Conservation (phyloP, 1,140 invertebrate species). For the Asobara japonica region DNA sequence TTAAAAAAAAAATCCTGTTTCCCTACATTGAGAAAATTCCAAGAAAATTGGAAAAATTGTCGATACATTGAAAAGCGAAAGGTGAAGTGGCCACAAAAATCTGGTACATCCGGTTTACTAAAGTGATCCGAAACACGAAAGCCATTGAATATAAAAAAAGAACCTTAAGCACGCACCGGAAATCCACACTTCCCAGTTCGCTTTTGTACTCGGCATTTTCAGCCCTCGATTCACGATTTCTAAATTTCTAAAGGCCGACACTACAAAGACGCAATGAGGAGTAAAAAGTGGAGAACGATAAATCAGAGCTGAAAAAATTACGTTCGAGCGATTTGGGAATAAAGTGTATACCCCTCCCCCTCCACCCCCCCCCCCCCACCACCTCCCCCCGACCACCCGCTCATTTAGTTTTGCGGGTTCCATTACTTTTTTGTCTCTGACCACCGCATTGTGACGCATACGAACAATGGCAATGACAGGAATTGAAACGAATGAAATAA, state of each 20-base stretch:
- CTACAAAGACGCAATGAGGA: not conserved
- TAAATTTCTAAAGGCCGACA: not conserved
- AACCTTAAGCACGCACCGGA: conserved; percentile 5
- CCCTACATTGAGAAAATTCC: too few relatives aligned
- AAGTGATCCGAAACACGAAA: not conserved
- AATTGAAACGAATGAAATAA: not conserved
- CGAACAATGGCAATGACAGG: not conserved
- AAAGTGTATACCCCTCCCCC: not conserved
- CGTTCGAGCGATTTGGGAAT: not conserved
- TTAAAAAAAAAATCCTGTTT: too few relatives aligned
- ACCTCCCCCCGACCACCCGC: too few relatives aligned
- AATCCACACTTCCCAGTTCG: not conserved
- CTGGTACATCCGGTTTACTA: not conserved
- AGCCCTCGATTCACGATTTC: not conserved
- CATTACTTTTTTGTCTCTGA: not conserved
- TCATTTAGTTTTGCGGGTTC: not conserved
- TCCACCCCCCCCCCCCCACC: not conserved
- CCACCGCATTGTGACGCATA: not conserved
- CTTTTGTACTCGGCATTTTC: not conserved
- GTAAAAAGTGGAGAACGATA: not conserved
- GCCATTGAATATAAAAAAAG: not conserved
- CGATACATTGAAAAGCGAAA: too few relatives aligned
- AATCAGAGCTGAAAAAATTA: not conserved
- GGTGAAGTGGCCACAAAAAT: too few relatives aligned
- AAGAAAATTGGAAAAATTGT: too few relatives aligned